phyloP scores from a whole-genome alignment of 2,888 invertebrate genomes.

The Leptinotarsa peninsularis region DNA sequence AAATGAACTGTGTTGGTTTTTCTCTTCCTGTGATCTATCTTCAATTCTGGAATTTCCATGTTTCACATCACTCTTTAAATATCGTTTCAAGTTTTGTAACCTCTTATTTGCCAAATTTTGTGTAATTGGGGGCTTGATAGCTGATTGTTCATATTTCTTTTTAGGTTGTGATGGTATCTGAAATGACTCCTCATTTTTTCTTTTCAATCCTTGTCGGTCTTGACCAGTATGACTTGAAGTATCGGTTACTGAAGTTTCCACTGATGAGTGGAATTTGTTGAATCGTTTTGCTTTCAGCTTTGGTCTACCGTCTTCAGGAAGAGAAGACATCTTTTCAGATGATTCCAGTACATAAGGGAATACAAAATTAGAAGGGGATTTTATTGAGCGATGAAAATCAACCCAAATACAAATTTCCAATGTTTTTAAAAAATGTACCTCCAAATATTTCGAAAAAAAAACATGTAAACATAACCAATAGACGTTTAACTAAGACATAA shows the following conservation, averaged over 20 bases:
- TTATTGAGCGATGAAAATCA: background rate
- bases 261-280: slow-evolving; percentile 24
- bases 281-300: slow-evolving; percentile 31
- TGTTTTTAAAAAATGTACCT: too few relatives aligned
- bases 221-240: background rate
- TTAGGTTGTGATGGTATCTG: slow-evolving; percentile 1
- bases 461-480: too few relatives aligned
- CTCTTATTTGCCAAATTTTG: slow-evolving; percentile 42
- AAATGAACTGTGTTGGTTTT: background rate
- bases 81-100: slow-evolving; percentile 38
- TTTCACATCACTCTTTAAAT: slow-evolving; percentile 28
- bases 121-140: slow-evolving; percentile 16
- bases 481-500: too few relatives aligned
- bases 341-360: background rate
- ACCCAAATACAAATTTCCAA: background rate
- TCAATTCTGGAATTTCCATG: slow-evolving; percentile 3
- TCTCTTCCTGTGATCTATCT: background rate
- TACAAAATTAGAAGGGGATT: background rate
- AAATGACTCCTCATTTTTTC: slow-evolving; percentile 14
- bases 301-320: slow-evolving; percentile 10
- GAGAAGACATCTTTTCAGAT: background rate
- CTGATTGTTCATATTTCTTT: slow-evolving; percentile 1
- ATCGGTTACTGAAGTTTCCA: background rate
- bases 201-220: slow-evolving; percentile 4
- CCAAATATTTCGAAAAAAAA: too few relatives aligned